Base-by-base conservation (phyloP, 2,113 vertebrate genomes). In the Tyto alba region DNA sequence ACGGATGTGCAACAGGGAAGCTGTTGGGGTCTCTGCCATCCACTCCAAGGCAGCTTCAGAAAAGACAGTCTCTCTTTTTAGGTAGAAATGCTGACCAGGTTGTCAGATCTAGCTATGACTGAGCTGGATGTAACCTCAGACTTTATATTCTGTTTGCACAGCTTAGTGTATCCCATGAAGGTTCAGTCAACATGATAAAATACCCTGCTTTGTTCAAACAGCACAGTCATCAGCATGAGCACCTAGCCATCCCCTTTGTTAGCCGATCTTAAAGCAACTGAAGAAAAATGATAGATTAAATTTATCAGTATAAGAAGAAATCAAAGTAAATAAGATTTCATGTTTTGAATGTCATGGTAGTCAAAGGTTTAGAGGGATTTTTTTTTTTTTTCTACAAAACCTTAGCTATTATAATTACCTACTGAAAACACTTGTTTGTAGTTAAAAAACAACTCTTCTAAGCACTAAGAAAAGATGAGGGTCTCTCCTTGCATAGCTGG, bases 121-220 rank as follows among this genome's bases (percentile, higher is more conserved):
- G 77, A 79, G n/a, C n/a, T 85, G 74, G 53, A 63, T 11, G 22
- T 57, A 66, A 57, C 25, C 1, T 71, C 59, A 85, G 56, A 67
- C 53, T 86, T 86, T 67, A 89, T 93, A 78, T 86, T 53, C 63
- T 81, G 59, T 89, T 94, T 96, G 83, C 76, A 86, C 90, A 96
- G 75, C 76, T 88, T 77, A 63, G 64, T 18, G 15, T 43, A 59
- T 40, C 23, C 68, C 43, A 10, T 10, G 27, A 64, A 84, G 76
- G 72, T 55, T 86, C 82, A 74, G 56, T 52, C 76, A 86, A 67
- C 45, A 64, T 40, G 52, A 79, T 40, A 81, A 88, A 97, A 80
- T 11, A 45, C 15, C 20, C 19, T 1, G 4, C 67, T 84, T 82
- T 83, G 55, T 74, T 95, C 79, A 95, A 75, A 88, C 16, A 88